Percentiles rank a stretch among this genome's conserved stretches.
Conservation (phyloP, 2,888 invertebrate genomes). For the Apocheima hispidaria region DNA sequence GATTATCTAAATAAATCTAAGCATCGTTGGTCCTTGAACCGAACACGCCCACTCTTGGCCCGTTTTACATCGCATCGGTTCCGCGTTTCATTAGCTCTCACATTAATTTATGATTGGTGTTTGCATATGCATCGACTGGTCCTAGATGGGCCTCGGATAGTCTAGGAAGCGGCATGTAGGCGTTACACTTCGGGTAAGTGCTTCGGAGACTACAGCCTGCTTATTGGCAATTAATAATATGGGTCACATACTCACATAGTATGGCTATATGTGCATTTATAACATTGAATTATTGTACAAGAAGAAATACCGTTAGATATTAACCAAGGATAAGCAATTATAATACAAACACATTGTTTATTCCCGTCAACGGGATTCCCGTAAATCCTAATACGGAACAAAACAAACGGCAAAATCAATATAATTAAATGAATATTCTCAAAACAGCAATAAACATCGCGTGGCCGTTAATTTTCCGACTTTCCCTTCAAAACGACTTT, state of each 20-base stretch:
- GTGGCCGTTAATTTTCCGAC: constrained; percentile 54
- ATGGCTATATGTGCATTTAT: neutral
- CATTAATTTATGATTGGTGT: constrained; percentile 63
- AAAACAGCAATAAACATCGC: constrained; percentile 45
- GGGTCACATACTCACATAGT: neutral
- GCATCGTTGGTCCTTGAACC: constrained; percentile 25
- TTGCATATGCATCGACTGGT: constrained; percentile 62
- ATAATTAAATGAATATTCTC: constrained; percentile 43
- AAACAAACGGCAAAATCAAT: constrained; percentile 39
- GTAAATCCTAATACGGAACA: constrained; percentile 31
- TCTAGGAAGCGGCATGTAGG: constrained; percentile 44
- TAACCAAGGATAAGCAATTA: neutral
- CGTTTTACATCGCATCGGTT: constrained; percentile 57
- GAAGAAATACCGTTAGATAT: constrained; percentile 2
- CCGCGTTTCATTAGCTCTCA: constrained; percentile 71
- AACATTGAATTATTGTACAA: neutral
- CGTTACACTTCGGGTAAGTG: constrained; percentile 33
- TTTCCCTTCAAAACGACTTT: constrained; percentile 55
- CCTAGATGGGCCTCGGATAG: constrained; percentile 43
- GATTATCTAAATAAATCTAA: constrained; percentile 23
- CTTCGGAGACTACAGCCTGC: constrained; percentile 5
- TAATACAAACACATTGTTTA: neutral
- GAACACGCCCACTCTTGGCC: constrained; percentile 54
- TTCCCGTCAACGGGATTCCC: constrained; percentile 19
- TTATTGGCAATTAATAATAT: constrained; percentile 7